Base-by-base conservation (phyloP, 2,113 vertebrate genomes). In the Procapra przewalskii region DNA sequence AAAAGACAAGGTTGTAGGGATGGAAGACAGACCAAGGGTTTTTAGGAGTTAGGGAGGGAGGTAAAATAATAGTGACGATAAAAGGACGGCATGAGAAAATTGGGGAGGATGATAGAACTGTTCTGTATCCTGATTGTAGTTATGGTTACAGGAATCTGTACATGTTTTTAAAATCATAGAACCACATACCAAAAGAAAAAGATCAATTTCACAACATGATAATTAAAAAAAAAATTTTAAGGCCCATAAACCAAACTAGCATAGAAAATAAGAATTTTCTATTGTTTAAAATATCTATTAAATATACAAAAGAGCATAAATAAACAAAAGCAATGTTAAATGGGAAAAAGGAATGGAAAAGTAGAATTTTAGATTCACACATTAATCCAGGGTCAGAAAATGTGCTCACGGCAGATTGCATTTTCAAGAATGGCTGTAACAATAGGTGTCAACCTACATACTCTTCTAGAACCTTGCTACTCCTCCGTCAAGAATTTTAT, bases 251-350 rank as follows among this genome's bases (percentile, higher is more conserved):
- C 40, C 55, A 81, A 87, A 75, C 60, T 79, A 92, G 33, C 33
- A 93, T 55, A 43, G 45, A 96, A 96, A 86, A 52, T 4, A 88
- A 97, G 52, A 64, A 59, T 95, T 93, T 98, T 54, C 75, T 36
- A 82, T 89, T 94, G 36, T 79, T 92, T 90, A 40, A 88, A 95
- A 50, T 71, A 60, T 79, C 55, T 96, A 40, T 36, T 9, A 9
- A 60, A 90, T 27, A 90, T 33, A n/a, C n/a, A n/a, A n/a, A n/a
- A n/a, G 75, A 91, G 36, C 54, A 80, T 87, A 75, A 75, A 71
- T 88, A 48, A 60, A 54, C n/a, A 83, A 91, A 93, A 55, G 36
- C 27, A 86, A 57, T 43, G 54, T n/a, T 57, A 17, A 40, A 55
- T 23, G 14, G 29, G 29, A 81, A 48, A 23, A 93, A 86, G 62